Evolutionary conservation across 53 echinoderm and acorn worm species (phyloP).

Genomic region (Actinopyga echinites): DNA sequence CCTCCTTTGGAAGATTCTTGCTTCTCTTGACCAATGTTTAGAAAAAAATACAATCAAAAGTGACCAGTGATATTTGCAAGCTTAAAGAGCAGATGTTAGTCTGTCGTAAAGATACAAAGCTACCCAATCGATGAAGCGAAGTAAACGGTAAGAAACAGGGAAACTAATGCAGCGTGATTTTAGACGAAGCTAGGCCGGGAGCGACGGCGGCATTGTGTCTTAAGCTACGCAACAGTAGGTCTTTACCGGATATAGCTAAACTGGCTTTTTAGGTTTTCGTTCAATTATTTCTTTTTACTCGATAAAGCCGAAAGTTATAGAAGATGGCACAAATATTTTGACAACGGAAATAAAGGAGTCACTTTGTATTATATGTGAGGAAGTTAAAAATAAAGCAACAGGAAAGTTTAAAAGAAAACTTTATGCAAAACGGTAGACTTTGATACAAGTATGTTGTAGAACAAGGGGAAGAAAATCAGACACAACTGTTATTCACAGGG

Average conservation of each 20-base stretch:
- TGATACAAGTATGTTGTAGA: too few species aligned
- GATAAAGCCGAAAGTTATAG: too few species aligned
- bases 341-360: too few species aligned
- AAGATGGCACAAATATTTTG: too few species aligned
- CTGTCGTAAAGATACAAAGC: not conserved
- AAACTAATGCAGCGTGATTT: slow-evolving; percentile 33
- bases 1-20: not conserved
- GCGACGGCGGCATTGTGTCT: slow-evolving; percentile 23
- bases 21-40: not conserved
- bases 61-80: slow-evolving; percentile 20
- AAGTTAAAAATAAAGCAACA: too few species aligned
- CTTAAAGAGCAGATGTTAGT: slow-evolving; percentile 28
- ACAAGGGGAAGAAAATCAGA: too few species aligned
- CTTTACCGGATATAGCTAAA: slow-evolving; percentile 2
- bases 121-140: slow-evolving; percentile 2
- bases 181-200: slow-evolving; percentile 14
- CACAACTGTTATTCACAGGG: too few species aligned
- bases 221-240: slow-evolving; percentile 14
- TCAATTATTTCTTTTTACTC: too few species aligned
- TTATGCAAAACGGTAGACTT: too few species aligned
- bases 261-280: too few species aligned
- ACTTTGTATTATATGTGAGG: too few species aligned
- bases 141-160: not conserved
- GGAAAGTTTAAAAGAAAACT: too few species aligned
- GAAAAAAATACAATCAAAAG: not conserved